A percentile compares a stretch with the other conserved stretches of the same genome.
Conservation (phyloP, 2,797 vertebrate genomes). For the Rhinella marina region DNA sequence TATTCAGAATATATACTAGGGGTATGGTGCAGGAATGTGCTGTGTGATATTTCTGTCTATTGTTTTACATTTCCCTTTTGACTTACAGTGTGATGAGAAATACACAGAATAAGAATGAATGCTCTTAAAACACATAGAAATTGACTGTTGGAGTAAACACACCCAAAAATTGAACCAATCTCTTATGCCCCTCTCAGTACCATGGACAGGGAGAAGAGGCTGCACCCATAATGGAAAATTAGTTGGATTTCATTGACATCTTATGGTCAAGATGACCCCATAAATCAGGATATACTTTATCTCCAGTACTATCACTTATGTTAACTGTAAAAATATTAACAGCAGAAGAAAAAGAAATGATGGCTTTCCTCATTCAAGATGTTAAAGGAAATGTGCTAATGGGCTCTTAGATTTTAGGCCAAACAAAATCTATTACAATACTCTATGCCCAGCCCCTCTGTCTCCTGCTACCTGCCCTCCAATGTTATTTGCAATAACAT, state of each 20-base stretch:
- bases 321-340: too few species aligned
- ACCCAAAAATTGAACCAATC: background rate
- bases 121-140: background rate
- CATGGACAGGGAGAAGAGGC: conserved; percentile 9
- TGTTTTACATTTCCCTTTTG: too few species aligned
- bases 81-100: background rate
- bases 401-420: too few species aligned
- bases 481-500: background rate
- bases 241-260: background rate
- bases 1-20: too few species aligned
- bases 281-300: too few species aligned
- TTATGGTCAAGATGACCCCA: too few species aligned
- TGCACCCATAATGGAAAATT: background rate
- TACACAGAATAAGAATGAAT: background rate
- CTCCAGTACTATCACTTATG: too few species aligned
- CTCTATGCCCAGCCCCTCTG: background rate
- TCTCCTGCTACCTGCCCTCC: background rate
- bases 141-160: background rate
- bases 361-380: too few species aligned
- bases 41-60: too few species aligned
- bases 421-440: background rate
- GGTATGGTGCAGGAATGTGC: too few species aligned
- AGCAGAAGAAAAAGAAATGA: too few species aligned
- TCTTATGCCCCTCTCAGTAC: conserved; percentile 8
- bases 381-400: too few species aligned